Evolutionary conservation across 2,797 vertebrate species (phyloP).

Genomic region (Myotis findleyi): DNA sequence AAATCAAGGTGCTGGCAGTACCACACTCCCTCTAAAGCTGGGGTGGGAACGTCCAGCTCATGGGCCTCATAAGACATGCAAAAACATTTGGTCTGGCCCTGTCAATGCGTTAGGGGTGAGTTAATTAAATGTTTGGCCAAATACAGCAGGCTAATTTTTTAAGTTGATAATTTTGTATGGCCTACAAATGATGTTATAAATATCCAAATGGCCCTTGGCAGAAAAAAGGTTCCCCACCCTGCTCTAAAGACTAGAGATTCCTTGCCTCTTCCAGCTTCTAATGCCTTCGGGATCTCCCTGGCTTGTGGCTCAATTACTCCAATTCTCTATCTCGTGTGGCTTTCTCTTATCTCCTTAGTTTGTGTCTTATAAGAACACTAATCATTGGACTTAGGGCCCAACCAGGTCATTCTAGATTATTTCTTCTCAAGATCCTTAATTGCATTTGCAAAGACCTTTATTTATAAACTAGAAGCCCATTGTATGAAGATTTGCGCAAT

Average conservation of each 20-base stretch:
- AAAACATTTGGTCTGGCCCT: too few relatives aligned
- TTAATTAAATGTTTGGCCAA: too few relatives aligned
- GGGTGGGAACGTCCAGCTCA: too few relatives aligned
- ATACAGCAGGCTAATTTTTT: too few relatives aligned
- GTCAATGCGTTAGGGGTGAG: too few relatives aligned
- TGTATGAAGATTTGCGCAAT: too few relatives aligned
- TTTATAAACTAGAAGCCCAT: neutral
- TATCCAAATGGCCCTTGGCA: too few relatives aligned
- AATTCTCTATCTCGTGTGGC: neutral
- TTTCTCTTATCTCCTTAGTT: neutral
- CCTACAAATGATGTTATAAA: too few relatives aligned
- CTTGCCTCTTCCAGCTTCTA: neutral
- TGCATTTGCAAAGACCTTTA: neutral
- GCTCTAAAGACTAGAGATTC: neutral
- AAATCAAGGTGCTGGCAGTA: neutral
- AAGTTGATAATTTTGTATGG: too few relatives aligned
- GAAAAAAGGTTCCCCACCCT: too few relatives aligned
- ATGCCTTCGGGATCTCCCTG: neutral
- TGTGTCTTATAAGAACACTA: neutral
- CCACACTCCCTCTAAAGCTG: neutral
- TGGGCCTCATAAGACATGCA: too few relatives aligned
- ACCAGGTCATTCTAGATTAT: neutral
- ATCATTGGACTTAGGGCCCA: neutral
- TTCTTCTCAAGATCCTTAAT: slow-evolving; percentile 5
- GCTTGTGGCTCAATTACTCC: too few relatives aligned